Percentiles rank a stretch among this genome's conserved stretches.
Evolutionary conservation across 2,797 vertebrate genomes (phyloP).

Genomic region (Melanotaenia boesemani): DNA sequence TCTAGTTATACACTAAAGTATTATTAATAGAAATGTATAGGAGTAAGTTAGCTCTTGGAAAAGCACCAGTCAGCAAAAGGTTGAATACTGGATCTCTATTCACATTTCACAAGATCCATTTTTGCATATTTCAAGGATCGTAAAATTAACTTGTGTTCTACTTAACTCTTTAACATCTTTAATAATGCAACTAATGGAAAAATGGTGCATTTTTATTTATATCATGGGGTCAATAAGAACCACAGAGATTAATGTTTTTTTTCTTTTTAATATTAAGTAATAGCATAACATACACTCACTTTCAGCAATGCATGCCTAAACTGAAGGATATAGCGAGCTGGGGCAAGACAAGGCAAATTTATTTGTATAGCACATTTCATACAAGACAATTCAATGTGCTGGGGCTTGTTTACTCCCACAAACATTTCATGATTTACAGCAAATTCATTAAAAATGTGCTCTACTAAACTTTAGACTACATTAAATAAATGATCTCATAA

Average conservation of each 20-base stretch:
- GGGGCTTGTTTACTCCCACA: background rate
- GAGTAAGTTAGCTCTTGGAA: background rate
- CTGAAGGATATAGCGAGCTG: background rate
- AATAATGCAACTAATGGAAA: too few relatives aligned
- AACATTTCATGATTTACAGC: background rate
- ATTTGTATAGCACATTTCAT: too few relatives aligned
- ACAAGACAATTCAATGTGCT: too few relatives aligned
- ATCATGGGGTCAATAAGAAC: background rate
- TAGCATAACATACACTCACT: too few relatives aligned
- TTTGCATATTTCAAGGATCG: too few relatives aligned
- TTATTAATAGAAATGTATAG: background rate
- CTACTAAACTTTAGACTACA: background rate
- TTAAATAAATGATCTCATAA: conserved; percentile 2
- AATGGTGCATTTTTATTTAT: background rate
- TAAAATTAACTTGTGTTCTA: too few relatives aligned
- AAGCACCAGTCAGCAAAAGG: background rate
- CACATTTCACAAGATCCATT: too few relatives aligned
- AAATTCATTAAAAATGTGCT: background rate
- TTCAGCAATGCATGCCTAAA: background rate
- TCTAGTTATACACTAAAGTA: background rate
- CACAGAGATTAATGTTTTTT: background rate
- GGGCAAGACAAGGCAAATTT: too few relatives aligned
- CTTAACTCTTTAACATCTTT: too few relatives aligned
- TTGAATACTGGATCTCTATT: too few relatives aligned
- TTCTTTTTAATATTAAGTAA: too few relatives aligned